Percentiles rank a stretch among this genome's conserved stretches.
Evolutionary conservation across 2,113 vertebrate genomes (phyloP).

Genomic region (Physeter macrocephalus): DNA sequence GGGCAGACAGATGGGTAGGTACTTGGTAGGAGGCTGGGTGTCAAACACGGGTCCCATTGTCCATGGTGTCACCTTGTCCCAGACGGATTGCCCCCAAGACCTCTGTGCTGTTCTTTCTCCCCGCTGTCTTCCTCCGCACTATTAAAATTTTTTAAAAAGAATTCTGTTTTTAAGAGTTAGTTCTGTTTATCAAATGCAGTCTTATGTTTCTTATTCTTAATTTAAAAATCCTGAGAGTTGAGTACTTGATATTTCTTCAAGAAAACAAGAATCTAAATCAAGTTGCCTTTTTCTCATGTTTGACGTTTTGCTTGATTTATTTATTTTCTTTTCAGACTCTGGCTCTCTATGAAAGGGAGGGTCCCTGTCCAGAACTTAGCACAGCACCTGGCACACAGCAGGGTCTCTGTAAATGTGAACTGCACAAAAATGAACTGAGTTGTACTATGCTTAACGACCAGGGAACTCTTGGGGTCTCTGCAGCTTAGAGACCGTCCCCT

Average conservation of each 20-base stretch:
- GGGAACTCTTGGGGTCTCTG: background rate
- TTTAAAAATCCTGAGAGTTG: background rate
- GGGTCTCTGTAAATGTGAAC: background rate
- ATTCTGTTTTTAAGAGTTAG: background rate
- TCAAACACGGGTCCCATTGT: background rate
- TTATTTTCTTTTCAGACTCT: background rate
- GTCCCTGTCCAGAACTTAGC: background rate
- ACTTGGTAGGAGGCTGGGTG: background rate
- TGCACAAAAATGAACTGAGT: background rate
- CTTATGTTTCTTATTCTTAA: background rate
- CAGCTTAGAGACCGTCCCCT: background rate
- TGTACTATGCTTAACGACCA: background rate
- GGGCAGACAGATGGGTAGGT: background rate
- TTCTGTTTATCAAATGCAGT: background rate
- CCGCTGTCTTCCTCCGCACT: too few species aligned
- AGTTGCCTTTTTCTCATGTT: background rate
- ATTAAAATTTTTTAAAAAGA: background rate
- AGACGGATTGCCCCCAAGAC: background rate
- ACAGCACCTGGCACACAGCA: background rate
- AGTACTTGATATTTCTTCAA: conserved; percentile 5
- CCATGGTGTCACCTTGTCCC: background rate
- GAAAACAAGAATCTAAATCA: conserved; percentile 10
- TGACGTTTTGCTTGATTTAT: conserved; percentile 24
- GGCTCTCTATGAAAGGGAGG: background rate
- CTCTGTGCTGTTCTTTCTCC: background rate